phyloP scores from a whole-genome alignment of 2,113 vertebrate species.

The Planiliza haematocheilus region DNA sequence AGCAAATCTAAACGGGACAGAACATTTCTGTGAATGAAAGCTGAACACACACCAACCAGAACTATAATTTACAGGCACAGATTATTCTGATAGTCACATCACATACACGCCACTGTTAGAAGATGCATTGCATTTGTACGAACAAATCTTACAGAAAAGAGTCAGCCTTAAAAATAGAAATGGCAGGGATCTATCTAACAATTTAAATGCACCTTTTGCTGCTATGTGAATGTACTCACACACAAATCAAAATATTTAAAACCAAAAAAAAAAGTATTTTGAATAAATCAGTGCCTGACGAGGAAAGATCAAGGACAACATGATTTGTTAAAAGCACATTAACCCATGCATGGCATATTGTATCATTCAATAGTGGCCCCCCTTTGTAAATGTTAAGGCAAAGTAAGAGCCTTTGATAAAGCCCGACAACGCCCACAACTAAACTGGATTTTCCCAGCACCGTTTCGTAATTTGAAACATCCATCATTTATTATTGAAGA shows the following conservation, averaged over 20 bases:
- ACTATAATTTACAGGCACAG: too few species aligned
- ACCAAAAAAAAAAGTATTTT: slow-evolving; percentile 78
- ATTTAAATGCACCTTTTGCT: neutral
- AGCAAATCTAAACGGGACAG: too few species aligned
- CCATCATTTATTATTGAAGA: slow-evolving; percentile 98
- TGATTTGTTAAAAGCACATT: slow-evolving; percentile 94
- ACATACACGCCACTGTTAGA: too few species aligned
- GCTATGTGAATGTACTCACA: neutral
- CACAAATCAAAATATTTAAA: slow-evolving; percentile 8
- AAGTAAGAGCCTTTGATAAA: slow-evolving; percentile 74
- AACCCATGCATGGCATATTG: slow-evolving; percentile 90
- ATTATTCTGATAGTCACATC: too few species aligned
- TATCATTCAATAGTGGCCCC: slow-evolving; percentile 88
- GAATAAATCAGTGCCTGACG: slow-evolving; percentile 88
- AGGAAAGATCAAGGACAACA: slow-evolving; percentile 74
- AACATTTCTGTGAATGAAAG: too few species aligned
- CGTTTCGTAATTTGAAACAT: slow-evolving; percentile 95
- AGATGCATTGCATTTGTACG: too few species aligned
- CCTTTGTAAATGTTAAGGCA: slow-evolving; percentile 87
- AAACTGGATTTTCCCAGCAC: slow-evolving; percentile 95
- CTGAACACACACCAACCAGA: too few species aligned
- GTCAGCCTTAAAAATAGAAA: neutral
- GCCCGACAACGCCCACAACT: slow-evolving; percentile 86
- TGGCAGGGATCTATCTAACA: neutral
- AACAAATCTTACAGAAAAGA: neutral